Percentiles rank a stretch among this genome's conserved stretches.
Conservation (phyloP, 2,888 invertebrate genomes). For the Drosophila paramelanica region DNA sequence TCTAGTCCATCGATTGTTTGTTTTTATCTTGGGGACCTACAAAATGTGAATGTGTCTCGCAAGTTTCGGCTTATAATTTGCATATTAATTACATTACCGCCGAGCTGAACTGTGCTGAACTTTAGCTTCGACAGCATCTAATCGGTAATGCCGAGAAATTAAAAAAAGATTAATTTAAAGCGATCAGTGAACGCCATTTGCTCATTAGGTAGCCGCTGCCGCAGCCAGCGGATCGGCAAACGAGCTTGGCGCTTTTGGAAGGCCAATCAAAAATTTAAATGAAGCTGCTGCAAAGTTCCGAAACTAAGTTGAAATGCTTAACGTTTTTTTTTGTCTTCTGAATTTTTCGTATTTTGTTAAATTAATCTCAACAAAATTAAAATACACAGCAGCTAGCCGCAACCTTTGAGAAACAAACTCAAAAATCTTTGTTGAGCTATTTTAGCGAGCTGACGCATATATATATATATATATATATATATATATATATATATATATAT, state of each 20-base stretch:
- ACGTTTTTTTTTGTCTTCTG: constrained; percentile 20
- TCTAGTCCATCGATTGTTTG: constrained; percentile 11
- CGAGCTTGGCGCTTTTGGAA: constrained; percentile 61
- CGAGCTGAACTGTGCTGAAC: constrained; percentile 72
- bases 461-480: constrained; percentile 11
- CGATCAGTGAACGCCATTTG: constrained; percentile 81
- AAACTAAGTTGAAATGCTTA: constrained; percentile 70
- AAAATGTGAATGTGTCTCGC: constrained; percentile 64
- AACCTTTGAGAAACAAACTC: constrained; percentile 46
- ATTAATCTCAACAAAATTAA: constrained; percentile 66
- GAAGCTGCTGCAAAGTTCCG: constrained; percentile 76
- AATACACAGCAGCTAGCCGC: constrained; percentile 51
- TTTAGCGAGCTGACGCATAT: constrained; percentile 62
- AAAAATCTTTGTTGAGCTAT: constrained; percentile 50
- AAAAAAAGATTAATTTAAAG: constrained; percentile 80
- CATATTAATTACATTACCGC: constrained; percentile 77
- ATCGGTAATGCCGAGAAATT: constrained; percentile 78
- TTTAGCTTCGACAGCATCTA: constrained; percentile 76
- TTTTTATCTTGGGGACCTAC: constrained; percentile 32
- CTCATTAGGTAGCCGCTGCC: constrained; percentile 66
- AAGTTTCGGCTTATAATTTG: constrained; percentile 66
- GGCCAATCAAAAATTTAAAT: constrained; percentile 81
- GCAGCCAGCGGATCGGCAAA: constrained; percentile 61
- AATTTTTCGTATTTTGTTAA: constrained; percentile 56
- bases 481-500: constrained; percentile 15